Conservation (phyloP, 2,888 invertebrate genomes). For the Cabera pusaria region DNA sequence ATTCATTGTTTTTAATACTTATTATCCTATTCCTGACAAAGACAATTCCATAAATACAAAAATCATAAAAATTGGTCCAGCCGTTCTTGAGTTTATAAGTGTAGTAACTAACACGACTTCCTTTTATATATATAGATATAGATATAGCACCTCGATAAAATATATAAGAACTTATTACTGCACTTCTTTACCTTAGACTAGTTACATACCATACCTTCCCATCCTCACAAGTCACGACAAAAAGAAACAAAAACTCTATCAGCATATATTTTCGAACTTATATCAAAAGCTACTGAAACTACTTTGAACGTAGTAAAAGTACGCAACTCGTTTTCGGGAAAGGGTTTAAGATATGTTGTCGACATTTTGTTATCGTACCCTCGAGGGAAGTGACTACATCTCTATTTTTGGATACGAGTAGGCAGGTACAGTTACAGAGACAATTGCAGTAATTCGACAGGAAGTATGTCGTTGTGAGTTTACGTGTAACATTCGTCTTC, state of each 20-base stretch:
- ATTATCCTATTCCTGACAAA: too few species aligned
- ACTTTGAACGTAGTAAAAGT: slow-evolving; percentile 7
- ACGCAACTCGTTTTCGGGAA: slow-evolving; percentile 10
- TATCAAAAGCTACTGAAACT: slow-evolving; percentile 12
- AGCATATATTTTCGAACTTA: slow-evolving; percentile 18
- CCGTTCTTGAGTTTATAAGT: too few species aligned
- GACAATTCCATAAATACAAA: too few species aligned
- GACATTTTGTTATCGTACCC: slow-evolving; percentile 14
- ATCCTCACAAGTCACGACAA: too few species aligned
- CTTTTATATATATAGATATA: too few species aligned
- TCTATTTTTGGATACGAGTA: slow-evolving; percentile 30
- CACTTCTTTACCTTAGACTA: too few species aligned
- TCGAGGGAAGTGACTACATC: slow-evolving; percentile 21
- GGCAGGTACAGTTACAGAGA: slow-evolving; percentile 29
- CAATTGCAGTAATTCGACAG: slow-evolving; percentile 35
- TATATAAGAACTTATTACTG: too few species aligned
- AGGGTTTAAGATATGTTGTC: slow-evolving; percentile 21
- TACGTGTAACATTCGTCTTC: slow-evolving; percentile 22
- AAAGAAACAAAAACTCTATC: slow-evolving; percentile 6
- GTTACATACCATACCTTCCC: too few species aligned
- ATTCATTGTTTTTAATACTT: too few species aligned
- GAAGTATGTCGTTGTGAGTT: slow-evolving; percentile 27
- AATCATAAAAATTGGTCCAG: too few species aligned
- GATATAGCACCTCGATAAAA: too few species aligned
- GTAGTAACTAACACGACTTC: too few species aligned